A percentile compares a stretch with the other conserved stretches of the same genome.
phyloP scores from a whole-genome alignment of 2,888 invertebrate genomes.

The Osedax frankpressi region DNA sequence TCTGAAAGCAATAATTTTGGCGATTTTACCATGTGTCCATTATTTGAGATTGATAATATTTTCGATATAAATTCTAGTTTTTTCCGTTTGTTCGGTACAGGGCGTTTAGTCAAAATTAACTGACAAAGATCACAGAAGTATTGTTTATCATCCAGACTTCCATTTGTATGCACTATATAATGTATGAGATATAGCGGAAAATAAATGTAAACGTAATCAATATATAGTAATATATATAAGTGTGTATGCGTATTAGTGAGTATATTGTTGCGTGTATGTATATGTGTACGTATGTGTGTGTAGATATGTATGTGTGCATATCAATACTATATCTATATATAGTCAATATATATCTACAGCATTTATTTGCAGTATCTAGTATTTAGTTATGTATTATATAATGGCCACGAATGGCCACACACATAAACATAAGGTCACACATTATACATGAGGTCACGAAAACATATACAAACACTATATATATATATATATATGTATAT shows the following conservation, averaged over 20 bases:
- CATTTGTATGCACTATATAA: not conserved
- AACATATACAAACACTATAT: not conserved
- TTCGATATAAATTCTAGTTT: no score
- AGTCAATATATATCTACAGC: not conserved
- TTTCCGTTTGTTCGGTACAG: not conserved
- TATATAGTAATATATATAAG: not conserved
- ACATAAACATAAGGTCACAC: not conserved
- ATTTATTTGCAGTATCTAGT: no score
- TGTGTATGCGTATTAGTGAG: not conserved
- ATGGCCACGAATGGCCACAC: not conserved
- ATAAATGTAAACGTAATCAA: not conserved
- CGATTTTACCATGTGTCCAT: no score
- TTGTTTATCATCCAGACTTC: not conserved
- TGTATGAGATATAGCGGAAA: not conserved
- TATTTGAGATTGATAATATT: no score
- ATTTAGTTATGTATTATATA: no score
- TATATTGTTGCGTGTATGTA: not conserved
- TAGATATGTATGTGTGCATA: not conserved
- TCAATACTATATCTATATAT: not conserved
- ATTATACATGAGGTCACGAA: not conserved
- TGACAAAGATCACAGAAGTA: conserved; percentile 52
- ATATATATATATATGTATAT: not conserved
- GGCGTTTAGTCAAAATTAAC: conserved; percentile 54
- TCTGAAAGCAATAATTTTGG: no score
- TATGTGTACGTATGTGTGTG: not conserved